These are phyloP conservation scores for Tangara arthus DNA, from an alignment of 2,797 vertebrate species.

Conservation along the genomic window DNA sequence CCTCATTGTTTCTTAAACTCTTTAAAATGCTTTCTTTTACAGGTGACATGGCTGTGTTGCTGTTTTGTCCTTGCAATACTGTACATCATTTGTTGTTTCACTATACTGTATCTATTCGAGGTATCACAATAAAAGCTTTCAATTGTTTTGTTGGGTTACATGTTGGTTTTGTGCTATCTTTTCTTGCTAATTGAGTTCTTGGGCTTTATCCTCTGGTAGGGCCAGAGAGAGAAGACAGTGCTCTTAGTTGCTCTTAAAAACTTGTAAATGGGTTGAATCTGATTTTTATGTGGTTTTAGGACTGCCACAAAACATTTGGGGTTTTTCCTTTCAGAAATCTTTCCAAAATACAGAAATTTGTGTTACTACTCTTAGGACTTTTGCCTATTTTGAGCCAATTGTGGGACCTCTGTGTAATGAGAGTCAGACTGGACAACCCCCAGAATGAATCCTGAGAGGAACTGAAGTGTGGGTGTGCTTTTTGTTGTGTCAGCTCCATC, in stretches of 20 bases:
- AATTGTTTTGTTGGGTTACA: conserved; percentile 75
- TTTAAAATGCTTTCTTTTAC: conserved; percentile 80
- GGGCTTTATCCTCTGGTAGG: not conserved
- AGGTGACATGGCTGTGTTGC: conserved; percentile 86
- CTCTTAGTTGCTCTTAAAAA: not conserved
- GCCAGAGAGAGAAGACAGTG: not conserved
- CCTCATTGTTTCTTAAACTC: conserved; percentile 80
- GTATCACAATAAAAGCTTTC: conserved; percentile 95
- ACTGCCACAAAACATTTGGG: not conserved
- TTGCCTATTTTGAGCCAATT: not conserved
- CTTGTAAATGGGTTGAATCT: not conserved
- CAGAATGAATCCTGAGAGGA: not conserved
- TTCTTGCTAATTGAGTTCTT: not conserved
- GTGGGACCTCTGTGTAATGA: not conserved
- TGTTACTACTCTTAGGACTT: not conserved
- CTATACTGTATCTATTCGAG: conserved; percentile 89
- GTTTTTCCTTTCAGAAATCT: not conserved
- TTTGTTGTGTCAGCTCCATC: not conserved
- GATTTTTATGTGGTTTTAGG: not conserved
- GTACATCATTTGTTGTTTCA: conserved; percentile 88
- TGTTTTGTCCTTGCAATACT: conserved; percentile 87
- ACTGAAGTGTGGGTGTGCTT: not conserved
- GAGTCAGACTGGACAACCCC: not conserved
- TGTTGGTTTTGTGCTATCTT: not conserved
- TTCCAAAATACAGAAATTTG: not conserved